Evolutionary conservation across 2,888 invertebrate genomes (phyloP), one percentile per base, ranked within the genome.

Genomic region (Hecatera dysodea): DNA sequence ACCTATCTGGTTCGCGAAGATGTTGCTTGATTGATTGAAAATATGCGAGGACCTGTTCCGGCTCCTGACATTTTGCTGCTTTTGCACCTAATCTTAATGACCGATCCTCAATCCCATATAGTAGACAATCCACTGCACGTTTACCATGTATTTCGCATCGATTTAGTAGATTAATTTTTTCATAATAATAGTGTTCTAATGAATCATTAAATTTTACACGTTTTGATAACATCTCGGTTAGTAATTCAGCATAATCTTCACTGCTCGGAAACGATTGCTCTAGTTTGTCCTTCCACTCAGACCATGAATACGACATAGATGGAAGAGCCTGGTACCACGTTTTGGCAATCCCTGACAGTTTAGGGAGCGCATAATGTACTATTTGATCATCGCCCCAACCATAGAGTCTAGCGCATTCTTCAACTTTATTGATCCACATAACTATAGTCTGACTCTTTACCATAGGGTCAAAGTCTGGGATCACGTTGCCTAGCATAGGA

Each of bases 21-120:
- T 42, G 42, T 55, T 55, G 55, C n/a, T 33, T 55, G 12, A 33
- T 55, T n/a, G 55, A 55, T n/a, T 55, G 55, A 55, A 55, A 55
- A 12, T 55, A 55, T n/a, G n/a, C 15, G n/a, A 55, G 55, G n/a
- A 33, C 33, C 44, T 57, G 9, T 5, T 57, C 39, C 5, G 57
- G 57, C 24, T 57, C 39, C 22, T 24, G 22, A 57, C 22, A 57
- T n/a, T 57, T 24, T 7, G 39, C 57, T 17, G 57, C 57, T 39
- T 57, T 39, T 8, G 57, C 39, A 6, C 57, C 57, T n/a, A 57
- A n/a, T 33, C 39, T 57, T 9, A 57, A 24, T 12, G 39, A 39
- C 5, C 57, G 22, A 39, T 57, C 57, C 24, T 57, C 39, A 11
- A 59, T 59, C 0, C 59, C 59, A 27, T 27, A 59, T 3, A 59